Evolutionary conservation across 2,797 vertebrate genomes (phyloP).

Genomic region (Crenuchus spilurus): DNA sequence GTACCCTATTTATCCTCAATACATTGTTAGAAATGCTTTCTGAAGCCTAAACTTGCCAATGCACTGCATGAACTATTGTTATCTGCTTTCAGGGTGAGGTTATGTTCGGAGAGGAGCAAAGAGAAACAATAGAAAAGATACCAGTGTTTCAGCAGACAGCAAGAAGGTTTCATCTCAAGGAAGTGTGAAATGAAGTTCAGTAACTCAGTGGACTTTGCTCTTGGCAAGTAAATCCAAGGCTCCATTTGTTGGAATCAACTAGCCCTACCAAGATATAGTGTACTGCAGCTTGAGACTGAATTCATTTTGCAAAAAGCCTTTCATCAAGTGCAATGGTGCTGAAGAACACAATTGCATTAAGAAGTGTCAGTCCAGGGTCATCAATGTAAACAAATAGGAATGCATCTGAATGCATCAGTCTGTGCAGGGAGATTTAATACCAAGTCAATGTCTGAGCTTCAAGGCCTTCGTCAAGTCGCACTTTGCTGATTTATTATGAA

Average conservation of each 20-base stretch:
- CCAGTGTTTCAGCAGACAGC: background rate
- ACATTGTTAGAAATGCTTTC: background rate
- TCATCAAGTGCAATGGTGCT: background rate
- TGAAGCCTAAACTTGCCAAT: background rate
- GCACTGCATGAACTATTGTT: background rate
- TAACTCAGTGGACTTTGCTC: background rate
- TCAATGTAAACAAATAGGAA: background rate
- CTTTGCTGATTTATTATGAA: background rate
- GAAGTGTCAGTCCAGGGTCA: slow-evolving; percentile 5
- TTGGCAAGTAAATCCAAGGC: background rate
- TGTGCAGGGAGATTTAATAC: background rate
- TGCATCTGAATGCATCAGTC: background rate
- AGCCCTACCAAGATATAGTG: background rate
- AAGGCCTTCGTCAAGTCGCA: background rate
- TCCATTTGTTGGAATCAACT: slow-evolving; percentile 7
- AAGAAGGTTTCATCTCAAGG: background rate
- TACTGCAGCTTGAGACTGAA: background rate
- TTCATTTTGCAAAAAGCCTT: background rate
- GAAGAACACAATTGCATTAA: background rate
- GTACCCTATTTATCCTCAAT: background rate
- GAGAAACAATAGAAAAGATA: background rate
- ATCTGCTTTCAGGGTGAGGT: background rate
- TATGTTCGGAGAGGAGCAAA: background rate
- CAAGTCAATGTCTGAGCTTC: background rate
- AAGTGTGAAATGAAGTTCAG: background rate